Conservation (phyloP, 2,113 vertebrate genomes). For the Entomyzon cyanotis region DNA sequence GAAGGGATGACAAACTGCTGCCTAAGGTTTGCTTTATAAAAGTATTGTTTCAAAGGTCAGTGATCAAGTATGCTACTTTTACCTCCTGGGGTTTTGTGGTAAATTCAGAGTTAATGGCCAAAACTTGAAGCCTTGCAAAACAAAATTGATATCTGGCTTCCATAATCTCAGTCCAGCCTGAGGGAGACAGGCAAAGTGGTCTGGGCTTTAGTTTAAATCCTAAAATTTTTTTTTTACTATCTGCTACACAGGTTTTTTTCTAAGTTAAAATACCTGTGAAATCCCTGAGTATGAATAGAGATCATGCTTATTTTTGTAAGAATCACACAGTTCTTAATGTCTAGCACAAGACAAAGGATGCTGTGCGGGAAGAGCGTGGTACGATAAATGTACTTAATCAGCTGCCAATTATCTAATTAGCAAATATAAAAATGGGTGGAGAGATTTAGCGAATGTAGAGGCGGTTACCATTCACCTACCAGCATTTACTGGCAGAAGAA, state of each 20-base stretch:
- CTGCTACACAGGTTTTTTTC: neutral
- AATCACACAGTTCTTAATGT: neutral
- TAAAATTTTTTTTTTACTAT: neutral
- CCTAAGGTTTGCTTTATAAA: neutral
- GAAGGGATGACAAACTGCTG: neutral
- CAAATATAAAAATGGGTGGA: neutral
- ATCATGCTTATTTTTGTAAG: neutral
- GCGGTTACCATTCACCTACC: fast-evolving
- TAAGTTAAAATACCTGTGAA: neutral
- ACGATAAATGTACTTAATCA: neutral
- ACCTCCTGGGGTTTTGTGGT: neutral
- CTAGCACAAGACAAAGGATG: neutral
- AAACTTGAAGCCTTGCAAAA: neutral
- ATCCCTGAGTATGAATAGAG: neutral
- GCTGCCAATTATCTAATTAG: neutral
- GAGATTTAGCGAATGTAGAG: neutral
- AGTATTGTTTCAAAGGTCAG: neutral
- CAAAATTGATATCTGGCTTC: neutral
- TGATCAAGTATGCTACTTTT: neutral
- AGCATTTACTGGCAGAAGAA: neutral
- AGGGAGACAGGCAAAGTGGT: neutral
- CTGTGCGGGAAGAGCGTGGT: neutral
- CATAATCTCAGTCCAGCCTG: neutral
- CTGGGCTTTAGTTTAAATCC: neutral
- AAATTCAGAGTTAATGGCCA: neutral